Percentiles rank a stretch among this genome's conserved stretches.
Evolutionary conservation across 2,797 vertebrate genomes (phyloP).

Genomic region (Poecilia gillii): DNA sequence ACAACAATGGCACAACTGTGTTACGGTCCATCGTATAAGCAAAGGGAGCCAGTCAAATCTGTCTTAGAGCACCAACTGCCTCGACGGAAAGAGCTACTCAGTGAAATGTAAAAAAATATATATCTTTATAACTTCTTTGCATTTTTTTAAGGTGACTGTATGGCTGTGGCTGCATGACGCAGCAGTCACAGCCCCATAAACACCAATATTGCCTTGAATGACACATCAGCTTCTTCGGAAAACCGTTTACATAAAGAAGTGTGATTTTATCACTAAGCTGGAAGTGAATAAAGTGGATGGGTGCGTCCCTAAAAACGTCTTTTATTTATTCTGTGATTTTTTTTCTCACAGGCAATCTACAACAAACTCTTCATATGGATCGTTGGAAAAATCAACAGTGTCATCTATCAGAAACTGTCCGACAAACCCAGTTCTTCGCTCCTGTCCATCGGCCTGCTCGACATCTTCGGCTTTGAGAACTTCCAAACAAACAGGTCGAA

Average conservation of each 20-base stretch:
- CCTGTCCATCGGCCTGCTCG: slow-evolving; percentile 89
- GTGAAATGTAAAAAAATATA: too few species aligned
- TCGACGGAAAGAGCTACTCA: not conserved
- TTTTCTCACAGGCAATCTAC: slow-evolving; percentile 87
- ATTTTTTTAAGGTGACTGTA: too few species aligned
- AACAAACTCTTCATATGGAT: slow-evolving; percentile 93
- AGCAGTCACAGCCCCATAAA: too few species aligned
- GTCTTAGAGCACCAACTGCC: not conserved
- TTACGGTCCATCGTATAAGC: not conserved
- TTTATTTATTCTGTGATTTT: not conserved
- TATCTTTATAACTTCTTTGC: too few species aligned
- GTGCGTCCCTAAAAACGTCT: too few species aligned
- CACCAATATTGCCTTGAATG: not conserved
- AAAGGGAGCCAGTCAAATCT: not conserved
- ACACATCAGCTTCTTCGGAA: not conserved
- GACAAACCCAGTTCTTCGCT: slow-evolving; percentile 59
- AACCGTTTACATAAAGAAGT: too few species aligned
- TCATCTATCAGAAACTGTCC: slow-evolving; percentile 79
- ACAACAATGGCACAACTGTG: not conserved
- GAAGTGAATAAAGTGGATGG: too few species aligned
- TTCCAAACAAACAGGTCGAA: slow-evolving; percentile 90
- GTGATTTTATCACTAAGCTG: too few species aligned
- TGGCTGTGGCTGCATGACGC: too few species aligned
- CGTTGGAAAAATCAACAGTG: slow-evolving; percentile 88
- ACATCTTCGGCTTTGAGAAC: slow-evolving; percentile 98